Conservation (phyloP, 2,888 invertebrate species). For the Troides oblongomaculatus region DNA sequence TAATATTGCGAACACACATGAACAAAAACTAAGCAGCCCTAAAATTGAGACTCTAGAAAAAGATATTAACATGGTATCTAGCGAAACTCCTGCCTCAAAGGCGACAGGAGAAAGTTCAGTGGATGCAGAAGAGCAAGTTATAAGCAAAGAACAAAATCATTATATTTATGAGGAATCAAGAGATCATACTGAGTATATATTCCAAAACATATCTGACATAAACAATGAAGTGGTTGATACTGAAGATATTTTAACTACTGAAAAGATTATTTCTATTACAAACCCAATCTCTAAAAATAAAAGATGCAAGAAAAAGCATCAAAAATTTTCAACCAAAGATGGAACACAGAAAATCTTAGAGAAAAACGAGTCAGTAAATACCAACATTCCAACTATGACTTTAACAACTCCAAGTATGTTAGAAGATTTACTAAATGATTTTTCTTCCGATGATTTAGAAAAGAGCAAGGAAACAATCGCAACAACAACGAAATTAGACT, state of each 20-base stretch:
- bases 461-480: conserved; percentile 33
- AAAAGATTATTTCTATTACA: conserved; percentile 42
- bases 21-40: conserved; percentile 30
- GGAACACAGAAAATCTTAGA: conserved; percentile 36
- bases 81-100: conserved; percentile 10
- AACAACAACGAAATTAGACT: conserved; percentile 39
- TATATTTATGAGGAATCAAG: conserved; percentile 43
- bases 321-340: conserved; percentile 44
- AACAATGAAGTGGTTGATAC: conserved; percentile 43
- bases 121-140: conserved; percentile 35
- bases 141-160: conserved; percentile 34
- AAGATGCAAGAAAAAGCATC: conserved; percentile 71
- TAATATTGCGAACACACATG: conserved; percentile 29
- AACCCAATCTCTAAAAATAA: conserved; percentile 54
- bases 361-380: conserved; percentile 34
- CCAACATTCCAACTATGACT: conserved; percentile 39
- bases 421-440: conserved; percentile 56
- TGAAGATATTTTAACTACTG: conserved; percentile 44
- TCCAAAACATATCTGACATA: conserved; percentile 44
- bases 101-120: conserved; percentile 26
- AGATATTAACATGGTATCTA: conserved; percentile 9
- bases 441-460: conserved; percentile 50
- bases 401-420: conserved; percentile 52
- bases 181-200: conserved; percentile 58
- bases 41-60: conserved; percentile 28